Base-by-base conservation (phyloP, 2,113 vertebrate genomes). In the Calyptommatus sinebrachiatus region DNA sequence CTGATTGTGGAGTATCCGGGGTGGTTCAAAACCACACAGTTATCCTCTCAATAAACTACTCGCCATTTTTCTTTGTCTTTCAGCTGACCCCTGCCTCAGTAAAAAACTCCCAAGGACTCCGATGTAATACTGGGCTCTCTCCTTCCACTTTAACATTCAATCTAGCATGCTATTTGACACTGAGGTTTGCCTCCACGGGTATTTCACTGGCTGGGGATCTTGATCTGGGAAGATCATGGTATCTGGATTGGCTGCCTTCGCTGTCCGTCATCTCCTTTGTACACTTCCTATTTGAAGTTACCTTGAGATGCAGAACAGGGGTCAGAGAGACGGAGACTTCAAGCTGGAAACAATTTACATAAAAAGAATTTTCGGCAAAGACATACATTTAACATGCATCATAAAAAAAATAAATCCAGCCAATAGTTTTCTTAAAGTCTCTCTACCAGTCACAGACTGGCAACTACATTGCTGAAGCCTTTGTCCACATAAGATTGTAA, bases 221-320 rank as follows among this genome's bases (percentile, higher is more conserved):
- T 91, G 85, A 85, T 86, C 66, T 67, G 63, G 65, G 84, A 82
- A 81, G 78, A 86, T 88, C 81, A 80, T 75, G 74, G 74, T 48
- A 16, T 78, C 8, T 29, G 4, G 57, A 95, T 94, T 94, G 94
- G 94, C 60, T 72, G 81, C 73, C 75, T 65, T 60, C n/a, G 71
- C 82, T 85, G 83, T 92, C 93, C 91, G 89, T 92, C 89, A 90
- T 92, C 91, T 88, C 90, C 77, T 90, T 91, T 87, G 90, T 83
- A 96, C 95, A 96, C 97, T 98, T 99, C 98, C 98, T 97, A 97
- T 95, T 99, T 96, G 96, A 95, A 99, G 98, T 99, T 99, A 99
- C 98, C 98, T 99, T 99, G 98, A 99, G 97, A 96, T 95, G 96
- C 96, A 97, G 95, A 95, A 96, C 97, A 98, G 97, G 98, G 98